Evolutionary conservation across 2,113 vertebrate species (phyloP).

Genomic region (Protomyctophum bolini): DNA sequence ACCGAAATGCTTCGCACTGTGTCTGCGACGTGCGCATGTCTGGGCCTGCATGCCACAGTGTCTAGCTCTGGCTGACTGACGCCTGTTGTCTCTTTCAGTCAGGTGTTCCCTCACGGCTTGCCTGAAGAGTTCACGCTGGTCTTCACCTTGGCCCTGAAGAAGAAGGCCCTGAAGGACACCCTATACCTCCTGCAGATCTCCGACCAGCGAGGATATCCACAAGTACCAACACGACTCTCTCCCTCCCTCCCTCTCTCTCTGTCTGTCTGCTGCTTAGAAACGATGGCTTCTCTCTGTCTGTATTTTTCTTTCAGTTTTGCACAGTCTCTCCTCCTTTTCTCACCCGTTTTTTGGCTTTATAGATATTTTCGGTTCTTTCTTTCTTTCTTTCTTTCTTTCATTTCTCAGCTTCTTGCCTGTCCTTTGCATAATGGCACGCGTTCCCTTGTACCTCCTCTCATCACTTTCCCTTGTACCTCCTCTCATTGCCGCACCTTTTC

Average conservation of each 20-base stretch:
- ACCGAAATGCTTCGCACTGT: too few species aligned
- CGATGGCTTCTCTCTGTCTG: too few species aligned
- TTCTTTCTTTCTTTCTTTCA: too few species aligned
- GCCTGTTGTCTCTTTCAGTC: slow-evolving; percentile 65
- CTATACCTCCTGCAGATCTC: slow-evolving; percentile 93
- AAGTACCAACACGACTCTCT: slow-evolving; percentile 76
- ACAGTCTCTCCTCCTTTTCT: not conserved
- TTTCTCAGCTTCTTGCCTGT: too few species aligned
- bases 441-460: too few species aligned
- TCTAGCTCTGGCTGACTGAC: too few species aligned
- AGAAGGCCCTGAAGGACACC: slow-evolving; percentile 84
- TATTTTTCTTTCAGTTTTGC: too few species aligned
- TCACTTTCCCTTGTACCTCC: not conserved
- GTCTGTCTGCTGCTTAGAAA: not conserved
- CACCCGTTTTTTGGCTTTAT: too few species aligned
- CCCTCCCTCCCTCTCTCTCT: not conserved
- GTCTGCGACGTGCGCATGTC: slow-evolving; percentile 1
- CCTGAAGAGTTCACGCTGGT: slow-evolving; percentile 88
- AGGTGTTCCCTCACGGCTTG: slow-evolving; percentile 88
- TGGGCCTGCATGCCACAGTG: not conserved
- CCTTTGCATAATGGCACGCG: too few species aligned
- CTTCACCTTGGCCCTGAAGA: slow-evolving; percentile 91
- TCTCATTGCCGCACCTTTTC: not conserved
- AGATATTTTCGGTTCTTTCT: too few species aligned
- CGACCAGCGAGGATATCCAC: slow-evolving; percentile 87